Percentiles rank a stretch among this genome's conserved stretches.
phyloP scores from a whole-genome alignment of 2,888 invertebrate genomes.

The Acleris literana region DNA sequence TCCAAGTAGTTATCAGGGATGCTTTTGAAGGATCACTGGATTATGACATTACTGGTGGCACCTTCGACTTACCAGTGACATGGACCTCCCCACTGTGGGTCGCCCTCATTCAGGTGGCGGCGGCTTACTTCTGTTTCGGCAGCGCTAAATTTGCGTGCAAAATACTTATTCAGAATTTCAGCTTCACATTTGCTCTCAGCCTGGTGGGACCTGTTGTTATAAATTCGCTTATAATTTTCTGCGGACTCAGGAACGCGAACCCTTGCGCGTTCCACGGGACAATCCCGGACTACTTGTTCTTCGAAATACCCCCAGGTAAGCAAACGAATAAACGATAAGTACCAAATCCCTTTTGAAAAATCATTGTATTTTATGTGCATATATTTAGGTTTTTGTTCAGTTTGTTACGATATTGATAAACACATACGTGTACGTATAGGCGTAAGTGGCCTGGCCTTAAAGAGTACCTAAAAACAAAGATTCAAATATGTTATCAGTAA shows the following conservation, averaged over 20 bases:
- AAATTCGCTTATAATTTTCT: conserved; percentile 86
- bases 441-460: too few relatives aligned
- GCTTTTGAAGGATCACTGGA: conserved; percentile 64
- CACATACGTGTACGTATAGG: too few relatives aligned
- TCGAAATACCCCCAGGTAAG: conserved; percentile 90
- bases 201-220: conserved; percentile 90
- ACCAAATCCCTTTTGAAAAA: too few relatives aligned
- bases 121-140: conserved; percentile 87
- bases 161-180: conserved; percentile 93
- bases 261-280: conserved; percentile 86
- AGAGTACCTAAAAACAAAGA: too few relatives aligned
- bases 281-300: conserved; percentile 93
- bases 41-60: conserved; percentile 61
- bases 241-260: conserved; percentile 85
- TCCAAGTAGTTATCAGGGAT: conserved; percentile 70
- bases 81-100: conserved; percentile 83
- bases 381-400: too few relatives aligned
- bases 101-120: conserved; percentile 85
- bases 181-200: conserved; percentile 92
- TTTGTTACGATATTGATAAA: too few relatives aligned
- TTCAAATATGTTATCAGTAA: too few relatives aligned
- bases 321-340: too few relatives aligned
- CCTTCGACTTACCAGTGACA: conserved; percentile 54
- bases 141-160: conserved; percentile 93
- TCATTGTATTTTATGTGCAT: too few relatives aligned